Base-by-base conservation (phyloP, 2,888 invertebrate genomes). In the Crepidodera aurea region DNA sequence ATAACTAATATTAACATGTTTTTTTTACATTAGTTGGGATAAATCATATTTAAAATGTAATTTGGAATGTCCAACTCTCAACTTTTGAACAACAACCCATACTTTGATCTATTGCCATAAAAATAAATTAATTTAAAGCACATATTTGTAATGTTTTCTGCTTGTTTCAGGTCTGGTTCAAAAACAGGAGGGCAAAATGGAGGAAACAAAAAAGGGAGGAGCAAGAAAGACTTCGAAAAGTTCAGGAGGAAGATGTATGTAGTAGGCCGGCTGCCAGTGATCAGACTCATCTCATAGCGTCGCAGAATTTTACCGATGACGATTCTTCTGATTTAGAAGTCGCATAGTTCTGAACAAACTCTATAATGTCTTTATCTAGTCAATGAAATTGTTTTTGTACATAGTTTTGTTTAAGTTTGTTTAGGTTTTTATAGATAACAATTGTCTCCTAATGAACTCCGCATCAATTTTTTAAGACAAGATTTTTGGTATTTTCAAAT, bases 101-200 rank as follows among this genome's bases (percentile, higher is more conserved):
- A n/a, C n/a, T n/a, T n/a, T n/a, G n/a, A n/a, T n/a, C n/a, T n/a
- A n/a, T n/a, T n/a, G n/a, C n/a, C n/a, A n/a, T n/a, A 25, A 25
- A 3, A 25, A 25, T 5, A 7, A 25, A 25, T 7, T 25, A 25
- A 5, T 25, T 25, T 25, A 25, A 25, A 5, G 3, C 25, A 5
- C 25, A 25, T 3, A 7, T 25, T 25, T 25, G 25, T 25, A 5
- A n/a, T n/a, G 3, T 22, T 22, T 22, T 22, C 22, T 22, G 6
- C 78, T 78, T 73, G 75, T 84, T 83, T 10, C 84, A 96, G 96
- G 96, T 96, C 8, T 96, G 96, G 96, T 96, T 96, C 83, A 96
- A 96, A 83, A 96, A 96, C 80, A 88, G 96, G 15, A 86, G 96
- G 34, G 96, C 96, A 71, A 97, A 96, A 84, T 96, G 96, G 96